Percentiles rank a stretch among this genome's conserved stretches.
Conservation (phyloP, 1,140 invertebrate species). For the Potamilus streckersoni region DNA sequence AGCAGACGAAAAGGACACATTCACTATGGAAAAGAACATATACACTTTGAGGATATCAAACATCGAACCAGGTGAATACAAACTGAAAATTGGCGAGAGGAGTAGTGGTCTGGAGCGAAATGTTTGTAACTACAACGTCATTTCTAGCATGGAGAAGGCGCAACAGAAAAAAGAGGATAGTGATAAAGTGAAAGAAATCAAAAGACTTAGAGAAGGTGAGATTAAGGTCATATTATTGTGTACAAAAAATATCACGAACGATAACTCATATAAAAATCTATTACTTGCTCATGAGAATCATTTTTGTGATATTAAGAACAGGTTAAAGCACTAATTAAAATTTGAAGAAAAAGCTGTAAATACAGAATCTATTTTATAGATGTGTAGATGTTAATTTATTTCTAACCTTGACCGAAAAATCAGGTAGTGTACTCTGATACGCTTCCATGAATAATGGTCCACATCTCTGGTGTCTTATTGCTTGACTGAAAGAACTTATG, state of each 20-base stretch:
- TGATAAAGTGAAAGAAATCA: constrained; percentile 4
- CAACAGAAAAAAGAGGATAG: not conserved
- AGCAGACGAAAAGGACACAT: constrained; percentile 3
- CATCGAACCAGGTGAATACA: constrained; percentile 27
- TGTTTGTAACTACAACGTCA: constrained; percentile 44
- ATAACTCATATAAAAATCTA: not conserved
- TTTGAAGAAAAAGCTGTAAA: not conserved
- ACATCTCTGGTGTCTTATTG: too few relatives aligned
- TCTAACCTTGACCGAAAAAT: too few relatives aligned
- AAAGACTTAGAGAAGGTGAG: constrained; percentile 4
- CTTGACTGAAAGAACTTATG: too few relatives aligned
- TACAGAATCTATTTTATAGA: too few relatives aligned
- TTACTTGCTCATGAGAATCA: not conserved
- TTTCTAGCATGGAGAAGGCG: constrained; percentile 18
- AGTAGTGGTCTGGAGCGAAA: constrained; percentile 37
- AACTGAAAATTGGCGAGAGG: constrained; percentile 26
- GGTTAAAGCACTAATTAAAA: not conserved
- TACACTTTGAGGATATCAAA: constrained; percentile 31
- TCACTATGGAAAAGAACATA: constrained; percentile 27
- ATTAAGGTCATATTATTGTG: not conserved
- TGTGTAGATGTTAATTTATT: too few relatives aligned
- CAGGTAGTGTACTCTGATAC: too few relatives aligned
- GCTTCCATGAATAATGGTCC: too few relatives aligned
- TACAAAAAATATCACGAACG: not conserved
- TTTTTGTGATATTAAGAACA: not conserved